Conservation (phyloP, 2,888 invertebrate genomes). For the Eurois occulta region DNA sequence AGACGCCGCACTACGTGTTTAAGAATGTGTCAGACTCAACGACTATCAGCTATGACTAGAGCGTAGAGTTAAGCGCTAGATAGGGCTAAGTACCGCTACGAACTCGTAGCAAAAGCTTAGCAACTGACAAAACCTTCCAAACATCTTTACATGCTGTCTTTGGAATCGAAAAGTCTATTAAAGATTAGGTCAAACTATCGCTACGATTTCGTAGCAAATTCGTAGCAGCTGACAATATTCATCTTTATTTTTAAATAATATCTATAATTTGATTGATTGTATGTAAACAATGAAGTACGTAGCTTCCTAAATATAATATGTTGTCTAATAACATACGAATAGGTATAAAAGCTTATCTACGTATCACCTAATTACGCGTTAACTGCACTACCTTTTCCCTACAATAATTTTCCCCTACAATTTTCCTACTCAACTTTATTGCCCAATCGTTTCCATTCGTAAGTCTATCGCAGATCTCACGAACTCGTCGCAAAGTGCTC, state of each 20-base stretch:
- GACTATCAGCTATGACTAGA: slow-evolving; percentile 15
- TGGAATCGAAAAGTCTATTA: neutral
- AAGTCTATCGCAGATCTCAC: slow-evolving; percentile 48
- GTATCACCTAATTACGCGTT: slow-evolving; percentile 3
- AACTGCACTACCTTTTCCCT: slow-evolving; percentile 5
- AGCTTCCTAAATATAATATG: neutral
- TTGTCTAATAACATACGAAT: neutral
- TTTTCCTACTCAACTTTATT: slow-evolving; percentile 35
- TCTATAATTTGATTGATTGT: neutral
- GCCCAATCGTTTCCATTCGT: slow-evolving; percentile 51
- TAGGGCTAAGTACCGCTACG: neutral
- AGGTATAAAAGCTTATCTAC: neutral
- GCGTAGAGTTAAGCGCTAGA: slow-evolving; percentile 1
- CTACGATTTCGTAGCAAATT: slow-evolving; percentile 22
- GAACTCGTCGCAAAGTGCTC: slow-evolving; percentile 64
- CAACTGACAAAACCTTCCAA: neutral
- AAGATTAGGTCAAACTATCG: neutral
- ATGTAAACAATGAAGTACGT: neutral
- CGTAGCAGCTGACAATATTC: slow-evolving; percentile 1
- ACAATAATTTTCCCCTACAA: slow-evolving; percentile 17
- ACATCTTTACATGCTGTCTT: neutral
- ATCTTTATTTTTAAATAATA: neutral
- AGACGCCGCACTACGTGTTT: slow-evolving; percentile 56
- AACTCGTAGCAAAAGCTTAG: slow-evolving; percentile 18
- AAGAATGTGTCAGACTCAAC: slow-evolving; percentile 45